Base-by-base conservation (phyloP, 2,797 vertebrate species). In the Loriculus beryllinus region DNA sequence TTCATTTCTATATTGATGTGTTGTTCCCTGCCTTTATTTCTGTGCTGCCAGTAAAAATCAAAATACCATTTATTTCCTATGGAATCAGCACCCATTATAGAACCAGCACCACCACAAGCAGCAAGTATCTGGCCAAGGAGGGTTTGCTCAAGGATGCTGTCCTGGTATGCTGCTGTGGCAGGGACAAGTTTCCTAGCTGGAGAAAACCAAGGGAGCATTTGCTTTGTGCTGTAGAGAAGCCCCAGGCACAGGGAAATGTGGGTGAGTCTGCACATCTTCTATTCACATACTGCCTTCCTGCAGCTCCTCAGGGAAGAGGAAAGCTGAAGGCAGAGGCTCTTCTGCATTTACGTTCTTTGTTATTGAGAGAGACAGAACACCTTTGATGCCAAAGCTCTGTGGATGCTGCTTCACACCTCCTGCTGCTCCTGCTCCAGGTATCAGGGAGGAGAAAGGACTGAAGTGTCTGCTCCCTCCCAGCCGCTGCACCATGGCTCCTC, bases 21-120 rank as follows among this genome's bases (percentile, higher is more conserved):
- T 25, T 88, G 42, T n/a, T 93, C 22, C 42, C 26, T 88, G 35
- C n/a, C 18, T 85, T 75, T 78, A 51, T 78, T 82, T 82, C 42
- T 86, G 23, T 39, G 12, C 40, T 79, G 40, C 43, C 12, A 68
- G 69, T 45, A 6, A 1, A 82, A 69, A 54, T 40, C n/a, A 78
- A 78, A 83, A 72, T 9, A 2, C 17, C 37, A 42, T 42, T 90
- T 76, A 28, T 70, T 69, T 82, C 67, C 59, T 63, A 31, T 3
- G 11, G 29, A 64, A 64, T 80, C 68, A 57, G 6, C 19, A 19
- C 18, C 72, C 23, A 13, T 33, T 39, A 69, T 21, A 70, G 7
- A 37, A 29, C 39, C 3, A 1, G 37, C 51, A 43, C 12, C 39
- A 69, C 31, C 37, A 35, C 26, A 90, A 10, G n/a, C 15, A 72